Evolutionary conservation across 2,888 invertebrate species (phyloP), one percentile per base, ranked within the genome.

Genomic region (Cacoxenus indagator): DNA sequence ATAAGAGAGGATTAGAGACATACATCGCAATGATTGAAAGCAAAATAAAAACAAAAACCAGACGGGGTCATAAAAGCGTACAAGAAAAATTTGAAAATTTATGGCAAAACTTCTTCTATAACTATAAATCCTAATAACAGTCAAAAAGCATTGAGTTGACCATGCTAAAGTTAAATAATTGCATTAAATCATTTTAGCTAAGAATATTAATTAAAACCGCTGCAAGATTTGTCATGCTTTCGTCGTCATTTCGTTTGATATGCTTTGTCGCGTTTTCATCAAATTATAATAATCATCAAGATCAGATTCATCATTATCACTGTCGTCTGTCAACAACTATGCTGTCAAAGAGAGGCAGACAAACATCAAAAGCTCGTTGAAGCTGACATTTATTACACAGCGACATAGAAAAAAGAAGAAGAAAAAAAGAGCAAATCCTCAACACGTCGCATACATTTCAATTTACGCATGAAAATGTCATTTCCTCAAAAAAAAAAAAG

Each of bases 401-500:
- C 26, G 27, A 55, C 4, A 55, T 26, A 55, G 24, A 55, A 37
- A 61, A 4, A n/a, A 4, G 48, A 6, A 48, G 19, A 51, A n/a
- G 11, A 14, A 9, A 64, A 24, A n/a, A 11, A 62, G 43, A 66
- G 27, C 14, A 76, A 80, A 81, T 81, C 79, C 81, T 77, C 78
- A 81, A 80, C 84, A 85, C 83, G 85, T 85, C 81, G 79, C 78
- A 75, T 83, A 81, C 83, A 85, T 85, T 85, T 85, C 85, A 85
- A 85, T 85, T 85, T 85, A 85, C 84, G 84, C 85, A 84, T 82
- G 82, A 84, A 83, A 82, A 85, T 84, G 84, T 78, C 81, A 83
- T 83, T 80, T 81, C 74, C 79, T 65, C 48, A 54, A 65, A 48
- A 51, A 43, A n/a, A 19, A 11, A 45, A 45, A 57, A n/a, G 22